Percentiles rank a stretch among this genome's conserved stretches.
Evolutionary conservation across 2,797 vertebrate genomes (phyloP).

Genomic region (Morus bassanus): DNA sequence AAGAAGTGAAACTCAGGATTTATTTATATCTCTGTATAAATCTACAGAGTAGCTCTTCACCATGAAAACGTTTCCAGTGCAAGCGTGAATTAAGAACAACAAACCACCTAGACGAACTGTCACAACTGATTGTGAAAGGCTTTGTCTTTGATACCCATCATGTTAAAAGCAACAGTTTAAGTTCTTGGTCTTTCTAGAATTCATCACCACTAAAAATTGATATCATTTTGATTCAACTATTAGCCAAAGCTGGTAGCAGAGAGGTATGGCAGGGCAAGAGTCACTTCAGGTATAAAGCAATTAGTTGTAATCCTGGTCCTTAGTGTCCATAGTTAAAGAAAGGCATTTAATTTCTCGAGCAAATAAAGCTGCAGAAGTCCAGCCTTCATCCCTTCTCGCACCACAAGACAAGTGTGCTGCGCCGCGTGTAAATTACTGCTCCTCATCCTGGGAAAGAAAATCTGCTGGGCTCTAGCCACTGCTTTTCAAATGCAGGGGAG

Average conservation of each 20-base stretch:
- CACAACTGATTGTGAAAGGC: neutral
- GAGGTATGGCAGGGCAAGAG: neutral
- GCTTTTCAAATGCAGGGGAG: neutral
- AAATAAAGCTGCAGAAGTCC: neutral
- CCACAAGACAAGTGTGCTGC: neutral
- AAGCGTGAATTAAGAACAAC: neutral
- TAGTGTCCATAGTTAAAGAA: neutral
- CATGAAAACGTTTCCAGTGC: neutral
- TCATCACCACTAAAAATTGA: neutral
- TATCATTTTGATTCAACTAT: neutral
- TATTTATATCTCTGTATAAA: neutral
- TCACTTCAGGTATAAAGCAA: neutral
- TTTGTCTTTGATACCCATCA: neutral
- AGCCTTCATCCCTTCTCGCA: neutral
- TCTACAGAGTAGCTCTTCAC: neutral
- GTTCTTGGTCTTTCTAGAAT: neutral
- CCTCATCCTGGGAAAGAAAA: neutral
- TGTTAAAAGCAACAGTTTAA: accelerated
- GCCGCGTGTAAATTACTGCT: neutral
- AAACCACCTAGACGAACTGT: neutral
- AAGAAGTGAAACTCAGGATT: neutral
- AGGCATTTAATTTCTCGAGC: neutral
- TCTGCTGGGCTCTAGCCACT: neutral
- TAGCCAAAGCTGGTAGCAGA: neutral
- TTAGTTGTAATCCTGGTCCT: neutral